Evolutionary conservation across 2,113 vertebrate genomes (phyloP), one percentile per base, ranked within the genome.

Genomic region (Brachirus orientalis): DNA sequence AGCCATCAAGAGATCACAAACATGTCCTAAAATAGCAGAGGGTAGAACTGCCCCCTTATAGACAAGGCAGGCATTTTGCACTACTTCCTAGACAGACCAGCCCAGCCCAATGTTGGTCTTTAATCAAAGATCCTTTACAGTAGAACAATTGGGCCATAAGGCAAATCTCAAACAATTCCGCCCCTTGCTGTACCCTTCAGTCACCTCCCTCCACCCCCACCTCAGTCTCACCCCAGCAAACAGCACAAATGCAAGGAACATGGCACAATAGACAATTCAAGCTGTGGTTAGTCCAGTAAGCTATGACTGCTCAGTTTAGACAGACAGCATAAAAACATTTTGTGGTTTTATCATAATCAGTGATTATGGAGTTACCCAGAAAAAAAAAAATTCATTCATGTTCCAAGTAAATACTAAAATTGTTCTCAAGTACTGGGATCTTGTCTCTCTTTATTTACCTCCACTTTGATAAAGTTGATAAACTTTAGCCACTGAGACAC

Each of bases 101-200:
- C 84, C 91, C 84, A 83, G 46, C 90, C 89, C 90, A 77, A 52
- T 68, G 55, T 71, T 78, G 65, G 72, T 87, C 77, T 85, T 89
- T 82, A 86, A 92, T 88, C 82, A 89, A 77, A 88, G 75, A 88
- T 86, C 63, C 74, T 80, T 83, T 86, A 88, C 86, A 87, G 80
- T 72, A 90, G 82, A 92, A 93, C 90, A 92, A 91, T 92, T 82
- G 82, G 74, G 66, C 63, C 83, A 82, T 75, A 84, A 60, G 45
- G 69, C 18, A 87, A 80, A 86, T 83, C 76, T 82, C 56, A 82
- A 85, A 87, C 67, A 87, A 77, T 79, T 72, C 78, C 78, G 69
- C 63, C 75, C 75, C 56, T 67, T 40, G 38, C 55, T 62, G 68
- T 67, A 71, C 44, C 59, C 58, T 54, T 63, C 60, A 63, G 62